phyloP scores from a whole-genome alignment of 2,888 invertebrate species.

The Syrista parreyssii region DNA sequence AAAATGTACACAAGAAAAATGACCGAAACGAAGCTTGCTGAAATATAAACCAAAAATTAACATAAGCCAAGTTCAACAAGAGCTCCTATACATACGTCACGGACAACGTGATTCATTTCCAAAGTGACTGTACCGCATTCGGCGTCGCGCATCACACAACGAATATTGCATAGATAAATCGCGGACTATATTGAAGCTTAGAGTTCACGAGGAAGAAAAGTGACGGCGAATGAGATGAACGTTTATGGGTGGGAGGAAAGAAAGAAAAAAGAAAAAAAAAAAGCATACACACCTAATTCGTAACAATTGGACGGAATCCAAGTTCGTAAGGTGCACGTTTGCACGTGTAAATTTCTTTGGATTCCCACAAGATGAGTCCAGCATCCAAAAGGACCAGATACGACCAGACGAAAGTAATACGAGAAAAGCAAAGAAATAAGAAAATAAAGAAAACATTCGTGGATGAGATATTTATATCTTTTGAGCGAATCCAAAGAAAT shows the following conservation, averaged over 20 bases:
- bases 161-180: slow-evolving; percentile 31
- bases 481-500: slow-evolving; percentile 12
- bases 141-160: slow-evolving; percentile 36
- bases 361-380: not conserved
- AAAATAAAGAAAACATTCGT: slow-evolving; percentile 1
- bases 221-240: not conserved
- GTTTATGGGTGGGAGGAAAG: not conserved
- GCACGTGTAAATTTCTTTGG: not conserved
- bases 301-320: slow-evolving; percentile 15
- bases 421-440: slow-evolving; percentile 7
- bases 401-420: not conserved
- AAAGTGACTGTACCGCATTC: not conserved
- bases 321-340: not conserved
- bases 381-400: not conserved
- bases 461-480: not conserved
- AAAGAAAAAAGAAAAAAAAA: slow-evolving; percentile 9
- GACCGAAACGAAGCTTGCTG: not conserved
- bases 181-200: not conserved
- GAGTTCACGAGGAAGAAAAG: not conserved
- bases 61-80: not conserved
- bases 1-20: too few species aligned
- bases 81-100: not conserved
- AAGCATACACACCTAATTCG: slow-evolving; percentile 8
- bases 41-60: not conserved
- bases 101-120: not conserved